Base-by-base conservation (phyloP, 2,113 vertebrate species). In the Penelope pileata region DNA sequence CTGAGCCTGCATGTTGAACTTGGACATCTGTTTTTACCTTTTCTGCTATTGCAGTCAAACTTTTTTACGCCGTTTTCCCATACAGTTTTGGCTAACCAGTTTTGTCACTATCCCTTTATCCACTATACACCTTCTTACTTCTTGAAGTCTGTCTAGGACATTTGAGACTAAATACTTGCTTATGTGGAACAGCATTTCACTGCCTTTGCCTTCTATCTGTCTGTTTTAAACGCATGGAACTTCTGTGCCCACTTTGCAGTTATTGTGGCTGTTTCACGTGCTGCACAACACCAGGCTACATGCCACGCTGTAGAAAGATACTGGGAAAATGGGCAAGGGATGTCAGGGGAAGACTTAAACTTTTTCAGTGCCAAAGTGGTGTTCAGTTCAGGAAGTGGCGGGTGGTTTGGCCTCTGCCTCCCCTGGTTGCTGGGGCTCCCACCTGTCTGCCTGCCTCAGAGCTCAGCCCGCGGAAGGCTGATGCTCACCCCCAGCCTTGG, bases 321-420 rank as follows among this genome's bases (percentile, higher is more conserved):
- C 75, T 36, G 34, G 53, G 53, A 62, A 94, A 93, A 76, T 54
- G 56, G 26, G n/a, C 13, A 92, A 84, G 68, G 64, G 26, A 85
- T 67, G 19, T 82, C 76, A 88, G 32, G n/a, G 70, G 36, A 88
- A 88, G 59, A n/a, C n/a, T 93, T 88, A 83, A 95, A 69, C 11
- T 19, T 22, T 26, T 64, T 79, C 15, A 75, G 47, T 54, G 51
- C 60, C 72, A 88, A 91, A 84, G 76, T 77, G 38, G 74, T 30
- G 53, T 54, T 54, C 16, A 30, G 29, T 56, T 56, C 30, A 91
- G 67, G 69, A 94, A 95, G 88, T 63, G 17, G 45, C 48, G 48
- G 29, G 26, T 90, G 64, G 30, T 76, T 86, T 90, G 59, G 62
- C 67, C 17, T 67, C 50, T 54, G 32, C 30, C 88, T 86, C 68